Base-by-base conservation (phyloP, 2,888 invertebrate species). In the Exephanes ischioxanthus region DNA sequence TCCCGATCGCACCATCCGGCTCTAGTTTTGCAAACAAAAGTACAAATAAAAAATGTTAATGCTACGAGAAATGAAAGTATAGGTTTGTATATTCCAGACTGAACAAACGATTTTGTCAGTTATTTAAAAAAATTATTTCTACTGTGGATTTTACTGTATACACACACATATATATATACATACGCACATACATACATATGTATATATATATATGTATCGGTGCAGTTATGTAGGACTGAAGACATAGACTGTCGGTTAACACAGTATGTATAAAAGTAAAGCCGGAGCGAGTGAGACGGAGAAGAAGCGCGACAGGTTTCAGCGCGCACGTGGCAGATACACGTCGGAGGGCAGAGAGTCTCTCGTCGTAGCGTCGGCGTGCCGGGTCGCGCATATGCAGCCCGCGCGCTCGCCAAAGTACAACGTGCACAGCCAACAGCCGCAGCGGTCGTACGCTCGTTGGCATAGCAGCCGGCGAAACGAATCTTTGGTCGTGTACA, bases 231-330 rank as follows among this genome's bases (percentile, higher is more conserved):
- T 53, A 53, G 53, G 53, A 55, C 7, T 55, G 19, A 9, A 55
- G 4, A 53, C n/a, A 51, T 14, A 9, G n/a, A 19, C n/a, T 19
- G 7, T n/a, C 63, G 4, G 33, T 58, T 22, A 6, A 22, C 58
- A 6, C n/a, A 22, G 19, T 33, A 33, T n/a, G 63, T 63, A 2
- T 30, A 16, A 30, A 33, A 63, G 63, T 22, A 4, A 19, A 30
- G 51, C 37, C 37, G 26, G 83, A 70, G 71, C 19, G 55, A 82
- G 85, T 6, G 53, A 72, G 80, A 85, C 72, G 41, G 85, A 66
- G 73, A 75, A 88, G 84, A 86, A 89, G 89, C 89, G 90, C 92
- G 92, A 92, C 92, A 92, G 91, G 92, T 92, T 92, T 90, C 90
- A 89, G 85, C 76, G 88, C 83, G 87, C 87, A 88, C 88, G 87